Evolutionary conservation across 2,888 invertebrate species (phyloP), one percentile per base, ranked within the genome.

Genomic region (Fabriciana adippe): DNA sequence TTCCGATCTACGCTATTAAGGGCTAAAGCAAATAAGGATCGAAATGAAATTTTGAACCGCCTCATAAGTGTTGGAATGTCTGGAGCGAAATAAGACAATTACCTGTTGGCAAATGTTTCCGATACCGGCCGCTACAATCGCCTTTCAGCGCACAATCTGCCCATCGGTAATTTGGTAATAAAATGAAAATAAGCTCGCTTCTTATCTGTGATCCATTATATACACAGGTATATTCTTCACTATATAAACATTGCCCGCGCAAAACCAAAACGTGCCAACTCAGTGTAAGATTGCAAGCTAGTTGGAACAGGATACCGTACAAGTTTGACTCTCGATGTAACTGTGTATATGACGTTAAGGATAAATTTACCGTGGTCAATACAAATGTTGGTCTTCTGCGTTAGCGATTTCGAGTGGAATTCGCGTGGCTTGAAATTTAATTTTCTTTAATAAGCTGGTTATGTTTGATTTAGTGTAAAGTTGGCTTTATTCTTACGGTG

Each of bases 81-180:
- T 72, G 79, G 76, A 79, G 85, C 80, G 86, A 85, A 86, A 88
- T 85, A 85, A 87, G 83, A 86, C 87, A 83, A 86, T 87, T 88
- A 88, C 88, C 83, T 87, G 87, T 86, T 90, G 89, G 90, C 89
- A 87, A 89, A 88, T 87, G 87, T 85, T 84, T 76, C 80, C 78
- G 91, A 91, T 90, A 88, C 81, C 78, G 76, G 70, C 75, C 68
- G 73, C 73, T 78, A 85, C 88, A 89, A 91, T 91, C 91, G 85
- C 76, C 79, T 75, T 82, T 75, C 78, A 75, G 69, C 68, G 75
- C 79, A 74, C 83, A 82, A 92, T 92, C 92, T 86, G 78, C 35
- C 85, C 87, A 93, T 93, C 93, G 92, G 93, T 91, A 93, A 93
- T 93, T 93, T 92, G 90, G 92, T 92, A 93, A 93, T 93, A 93